Base-by-base conservation (phyloP, 2,113 vertebrate species). In the Vulpes vulpes region DNA sequence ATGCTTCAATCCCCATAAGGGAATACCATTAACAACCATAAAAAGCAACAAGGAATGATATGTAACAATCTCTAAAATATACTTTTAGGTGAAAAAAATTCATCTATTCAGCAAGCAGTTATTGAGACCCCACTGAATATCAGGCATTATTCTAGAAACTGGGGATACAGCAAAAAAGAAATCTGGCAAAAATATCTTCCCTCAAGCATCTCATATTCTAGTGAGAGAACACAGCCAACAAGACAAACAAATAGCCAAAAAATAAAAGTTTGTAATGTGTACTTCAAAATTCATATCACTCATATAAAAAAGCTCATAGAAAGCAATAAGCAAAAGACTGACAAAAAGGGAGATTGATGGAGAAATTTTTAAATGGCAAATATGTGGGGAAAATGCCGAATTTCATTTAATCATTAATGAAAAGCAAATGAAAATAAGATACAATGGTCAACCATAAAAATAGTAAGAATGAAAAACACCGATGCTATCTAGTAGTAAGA, bases 251-350 rank as follows among this genome's bases (percentile, higher is more conserved):
- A 32, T 53, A 59, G 12, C 3, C 23, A 62, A 51, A 93, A 67
- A 65, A 19, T 8, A 85, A 81, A 17, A 62, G 30, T 35, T 30
- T 55, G 14, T 62, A 89, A 69, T 60, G 30, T 5, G 22, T 35
- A 80, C 53, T 67, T 60, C 57, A 64, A 80, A 91, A 71, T 89
- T 96, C 25, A 27, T 53, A 88, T 76, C 60, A 78, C 59, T 94
- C 23, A 81, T 86, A 62, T 60, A 73, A 88, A 82, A 94, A 91
- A 67, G 30, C 19, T 84, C 25, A 57, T 88, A 87, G 32, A 67
- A 94, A 91, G 15, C 57, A 91, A 65, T 91, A 94, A 91, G n/a
- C 49, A 94, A 96, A 88, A 57, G 49, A 27, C 35, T 57, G 38
- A 90, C 79, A 43, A n/a, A 79, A 92, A 62, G 14, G 11, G 38